Conservation (phyloP, 2,797 vertebrate genomes). For the Pteropus rufus region DNA sequence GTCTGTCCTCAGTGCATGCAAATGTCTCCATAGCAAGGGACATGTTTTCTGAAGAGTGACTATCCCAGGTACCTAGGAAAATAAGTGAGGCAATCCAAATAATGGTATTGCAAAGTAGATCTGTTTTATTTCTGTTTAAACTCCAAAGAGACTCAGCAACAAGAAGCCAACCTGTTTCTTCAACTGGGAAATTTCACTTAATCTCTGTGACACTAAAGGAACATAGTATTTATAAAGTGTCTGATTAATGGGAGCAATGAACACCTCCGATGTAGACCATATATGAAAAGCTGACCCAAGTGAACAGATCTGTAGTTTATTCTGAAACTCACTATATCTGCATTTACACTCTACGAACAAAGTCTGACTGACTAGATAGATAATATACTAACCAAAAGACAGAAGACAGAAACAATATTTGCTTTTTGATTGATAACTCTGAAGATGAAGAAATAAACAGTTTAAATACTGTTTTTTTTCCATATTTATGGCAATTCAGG, state of each 20-base stretch:
- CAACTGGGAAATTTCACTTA: constrained; percentile 32
- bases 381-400: not conserved
- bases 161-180: constrained; percentile 25
- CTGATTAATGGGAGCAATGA: not conserved
- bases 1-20: not conserved
- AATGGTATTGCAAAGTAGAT: not conserved
- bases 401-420: constrained; percentile 1
- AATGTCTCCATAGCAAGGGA: not conserved
- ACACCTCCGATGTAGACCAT: not conserved
- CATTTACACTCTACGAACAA: not conserved
- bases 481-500: not conserved
- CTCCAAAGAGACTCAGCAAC: not conserved
- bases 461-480: not conserved
- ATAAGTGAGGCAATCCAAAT: not conserved
- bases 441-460: not conserved
- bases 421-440: not conserved
- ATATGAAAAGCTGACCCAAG: not conserved
- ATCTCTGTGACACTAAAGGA: not conserved
- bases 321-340: not conserved
- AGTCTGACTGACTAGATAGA: not conserved
- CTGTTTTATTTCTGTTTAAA: constrained; percentile 49
- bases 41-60: not conserved
- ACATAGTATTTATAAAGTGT: not conserved
- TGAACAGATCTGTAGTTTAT: not conserved
- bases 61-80: not conserved